These are phyloP conservation scores for Cheilosia scutellata DNA, from an alignment of 2,888 invertebrate genomes.

Conservation along the genomic window DNA sequence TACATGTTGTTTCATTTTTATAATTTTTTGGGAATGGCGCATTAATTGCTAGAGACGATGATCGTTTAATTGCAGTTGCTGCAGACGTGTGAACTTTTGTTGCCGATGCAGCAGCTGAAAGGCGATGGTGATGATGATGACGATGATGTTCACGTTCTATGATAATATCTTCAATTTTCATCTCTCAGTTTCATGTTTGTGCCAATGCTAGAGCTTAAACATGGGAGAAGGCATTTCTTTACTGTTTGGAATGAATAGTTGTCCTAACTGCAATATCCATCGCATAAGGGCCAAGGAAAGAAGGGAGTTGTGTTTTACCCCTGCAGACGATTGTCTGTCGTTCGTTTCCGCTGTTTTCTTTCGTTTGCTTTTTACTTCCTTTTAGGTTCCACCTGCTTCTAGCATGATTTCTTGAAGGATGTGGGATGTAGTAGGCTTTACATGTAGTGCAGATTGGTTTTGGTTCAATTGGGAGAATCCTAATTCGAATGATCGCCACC, in stretches of 20 bases:
- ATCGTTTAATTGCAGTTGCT: constrained; percentile 35
- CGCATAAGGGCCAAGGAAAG: constrained; percentile 18
- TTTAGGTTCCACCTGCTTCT: constrained; percentile 55
- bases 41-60: constrained; percentile 70
- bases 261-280: constrained; percentile 17
- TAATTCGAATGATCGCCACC: constrained; percentile 28
- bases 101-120: constrained; percentile 52
- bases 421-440: constrained; percentile 44
- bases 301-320: constrained; percentile 21
- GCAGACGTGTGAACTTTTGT: constrained; percentile 25
- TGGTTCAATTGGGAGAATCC: constrained; percentile 31
- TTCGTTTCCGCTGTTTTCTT: constrained; percentile 57
- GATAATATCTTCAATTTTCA: constrained; percentile 79
- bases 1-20: constrained; percentile 89
- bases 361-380: constrained; percentile 48
- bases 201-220: constrained; percentile 16
- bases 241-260: constrained; percentile 8
- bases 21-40: constrained; percentile 77
- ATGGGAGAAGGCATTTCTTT: constrained; percentile 17
- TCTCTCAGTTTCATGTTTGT: constrained; percentile 65
- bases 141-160: constrained; percentile 71
- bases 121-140: constrained; percentile 61
- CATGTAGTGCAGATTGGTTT: neutral
- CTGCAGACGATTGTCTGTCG: constrained; percentile 37
- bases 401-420: constrained; percentile 54